These are phyloP conservation scores for Mesembrinibis cayennensis DNA, from an alignment of 2,113 vertebrate species.

Conservation along the genomic window DNA sequence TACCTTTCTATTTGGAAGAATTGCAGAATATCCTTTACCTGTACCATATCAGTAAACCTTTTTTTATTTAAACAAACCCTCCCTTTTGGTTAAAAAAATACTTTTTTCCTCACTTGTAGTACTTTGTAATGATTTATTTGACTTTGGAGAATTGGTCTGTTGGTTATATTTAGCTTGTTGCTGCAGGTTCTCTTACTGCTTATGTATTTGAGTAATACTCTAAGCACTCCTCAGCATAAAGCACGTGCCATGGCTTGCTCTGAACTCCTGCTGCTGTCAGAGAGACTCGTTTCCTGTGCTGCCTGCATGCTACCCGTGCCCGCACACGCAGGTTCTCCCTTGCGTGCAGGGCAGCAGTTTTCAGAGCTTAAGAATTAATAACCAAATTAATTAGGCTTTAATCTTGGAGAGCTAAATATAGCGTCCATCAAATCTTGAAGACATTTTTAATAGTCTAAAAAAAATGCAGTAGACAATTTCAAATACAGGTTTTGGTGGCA, in stretches of 20 bases:
- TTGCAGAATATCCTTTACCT: background rate
- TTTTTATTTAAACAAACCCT: background rate
- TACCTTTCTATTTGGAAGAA: background rate
- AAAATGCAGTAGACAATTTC: background rate
- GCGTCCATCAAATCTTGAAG: background rate
- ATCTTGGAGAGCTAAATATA: constrained; percentile 28
- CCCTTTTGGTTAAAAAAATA: background rate
- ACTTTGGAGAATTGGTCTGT: background rate
- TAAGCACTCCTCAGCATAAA: background rate
- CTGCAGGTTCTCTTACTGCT: background rate
- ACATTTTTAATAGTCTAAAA: background rate
- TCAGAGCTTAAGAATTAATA: constrained; percentile 34
- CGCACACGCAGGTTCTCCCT: background rate
- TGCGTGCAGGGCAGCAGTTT: background rate
- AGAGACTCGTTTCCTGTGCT: background rate
- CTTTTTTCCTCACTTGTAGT: background rate
- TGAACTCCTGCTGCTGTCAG: background rate
- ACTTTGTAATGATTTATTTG: background rate
- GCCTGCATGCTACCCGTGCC: background rate
- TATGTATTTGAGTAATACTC: background rate
- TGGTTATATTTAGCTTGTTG: background rate
- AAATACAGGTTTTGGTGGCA: background rate
- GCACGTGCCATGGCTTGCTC: background rate
- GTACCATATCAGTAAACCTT: background rate
- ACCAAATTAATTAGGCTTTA: constrained; percentile 46